Conservation (phyloP, 2,113 vertebrate species). For the Plectropomus leopardus region DNA sequence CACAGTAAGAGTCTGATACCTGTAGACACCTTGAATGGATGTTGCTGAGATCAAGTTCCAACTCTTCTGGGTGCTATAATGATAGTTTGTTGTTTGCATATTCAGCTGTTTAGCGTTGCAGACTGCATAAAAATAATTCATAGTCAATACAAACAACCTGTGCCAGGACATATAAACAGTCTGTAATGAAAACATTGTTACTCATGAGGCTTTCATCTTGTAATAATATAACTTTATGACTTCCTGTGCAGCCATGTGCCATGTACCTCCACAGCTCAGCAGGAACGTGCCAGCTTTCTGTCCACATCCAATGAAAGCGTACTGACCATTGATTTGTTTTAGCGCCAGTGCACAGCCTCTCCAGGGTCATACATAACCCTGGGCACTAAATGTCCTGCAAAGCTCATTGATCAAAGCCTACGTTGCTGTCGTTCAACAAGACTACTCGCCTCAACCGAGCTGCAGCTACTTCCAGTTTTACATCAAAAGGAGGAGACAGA, state of each 20-base stretch:
- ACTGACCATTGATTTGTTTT: slow-evolving; percentile 77
- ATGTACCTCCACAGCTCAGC: slow-evolving; percentile 41
- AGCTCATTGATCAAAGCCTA: slow-evolving; percentile 76
- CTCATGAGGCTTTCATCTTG: slow-evolving; percentile 24
- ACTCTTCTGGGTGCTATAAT: neutral
- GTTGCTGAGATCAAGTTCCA: neutral
- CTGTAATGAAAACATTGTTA: slow-evolving; percentile 40
- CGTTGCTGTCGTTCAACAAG: slow-evolving; percentile 35
- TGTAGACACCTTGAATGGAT: neutral
- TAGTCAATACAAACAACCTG: slow-evolving; percentile 11
- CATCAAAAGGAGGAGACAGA: slow-evolving; percentile 3
- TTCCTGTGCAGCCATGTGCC: slow-evolving; percentile 49
- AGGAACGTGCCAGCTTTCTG: slow-evolving; percentile 58
- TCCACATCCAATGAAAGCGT: slow-evolving; percentile 54
- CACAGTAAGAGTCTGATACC: too few species aligned
- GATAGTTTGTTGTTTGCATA: slow-evolving; percentile 16
- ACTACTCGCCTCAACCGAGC: slow-evolving; percentile 19
- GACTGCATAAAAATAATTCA: slow-evolving; percentile 39
- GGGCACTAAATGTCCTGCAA: slow-evolving; percentile 77
- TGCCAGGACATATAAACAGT: slow-evolving; percentile 31
- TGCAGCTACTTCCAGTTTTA: slow-evolving; percentile 15
- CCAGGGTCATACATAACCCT: slow-evolving; percentile 76
- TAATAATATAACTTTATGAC: slow-evolving; percentile 49
- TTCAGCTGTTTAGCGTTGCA: neutral
- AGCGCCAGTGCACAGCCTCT: slow-evolving; percentile 51